Conservation (phyloP, 2,113 vertebrate species). For the Pristiophorus japonicus region DNA sequence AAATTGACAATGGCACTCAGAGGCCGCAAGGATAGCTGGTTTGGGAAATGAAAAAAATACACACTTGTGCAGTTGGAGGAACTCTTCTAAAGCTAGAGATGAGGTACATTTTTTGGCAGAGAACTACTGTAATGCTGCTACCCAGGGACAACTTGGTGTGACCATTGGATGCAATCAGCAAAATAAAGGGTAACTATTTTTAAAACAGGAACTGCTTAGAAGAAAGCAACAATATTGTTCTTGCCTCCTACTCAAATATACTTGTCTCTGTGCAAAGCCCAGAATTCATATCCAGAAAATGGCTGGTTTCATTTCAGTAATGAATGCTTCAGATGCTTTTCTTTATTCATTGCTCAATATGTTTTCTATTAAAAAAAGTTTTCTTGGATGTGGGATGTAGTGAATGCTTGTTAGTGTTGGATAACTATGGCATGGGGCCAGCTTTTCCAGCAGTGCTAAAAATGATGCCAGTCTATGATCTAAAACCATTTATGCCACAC, state of each 20-base stretch:
- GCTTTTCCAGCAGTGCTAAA: neutral
- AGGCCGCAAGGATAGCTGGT: neutral
- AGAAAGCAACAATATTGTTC: conserved; percentile 2
- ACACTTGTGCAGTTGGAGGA: neutral
- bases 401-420: conserved; percentile 4
- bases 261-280: neutral
- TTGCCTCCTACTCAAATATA: neutral
- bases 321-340: conserved; percentile 16
- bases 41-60: neutral
- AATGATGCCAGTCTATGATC: neutral
- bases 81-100: neutral
- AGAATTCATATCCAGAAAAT: neutral
- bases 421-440: neutral
- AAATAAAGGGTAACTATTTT: conserved; percentile 7
- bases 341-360: conserved; percentile 22
- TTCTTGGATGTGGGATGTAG: conserved; percentile 17
- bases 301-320: neutral
- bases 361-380: conserved; percentile 28
- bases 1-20: neutral
- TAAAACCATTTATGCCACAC: neutral
- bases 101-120: neutral
- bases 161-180: neutral
- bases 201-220: neutral
- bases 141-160: neutral
- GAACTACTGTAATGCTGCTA: neutral